Evolutionary conservation across 1,140 invertebrate genomes (phyloP).

Genomic region (Trichomalopsis sarcophagae): DNA sequence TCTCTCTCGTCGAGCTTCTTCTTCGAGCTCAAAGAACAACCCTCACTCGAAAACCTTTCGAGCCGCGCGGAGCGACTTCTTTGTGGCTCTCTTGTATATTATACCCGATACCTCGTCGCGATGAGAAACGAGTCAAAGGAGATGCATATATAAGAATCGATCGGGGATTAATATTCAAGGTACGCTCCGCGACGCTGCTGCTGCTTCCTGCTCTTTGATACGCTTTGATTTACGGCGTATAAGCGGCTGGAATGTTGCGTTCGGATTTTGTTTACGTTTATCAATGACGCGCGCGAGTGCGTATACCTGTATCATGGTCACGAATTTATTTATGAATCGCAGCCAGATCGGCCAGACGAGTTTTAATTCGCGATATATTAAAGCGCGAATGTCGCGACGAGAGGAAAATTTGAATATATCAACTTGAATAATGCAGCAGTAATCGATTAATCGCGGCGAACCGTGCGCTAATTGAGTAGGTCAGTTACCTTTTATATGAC

Average conservation of each 20-base stretch:
- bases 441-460: constrained; percentile 35
- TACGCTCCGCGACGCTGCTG: background rate
- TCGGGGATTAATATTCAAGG: constrained; percentile 47
- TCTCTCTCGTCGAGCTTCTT: background rate
- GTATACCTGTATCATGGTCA: background rate
- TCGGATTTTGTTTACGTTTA: background rate
- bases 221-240: background rate
- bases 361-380: background rate
- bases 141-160: constrained; percentile 36
- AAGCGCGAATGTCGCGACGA: background rate
- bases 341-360: background rate
- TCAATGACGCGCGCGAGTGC: background rate
- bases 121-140: constrained; percentile 12
- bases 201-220: background rate
- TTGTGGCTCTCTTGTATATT: background rate
- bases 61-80: constrained; percentile 2
- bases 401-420: constrained; percentile 32
- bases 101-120: background rate
- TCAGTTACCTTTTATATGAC: constrained; percentile 25
- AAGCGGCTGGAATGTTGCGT: too few relatives aligned
- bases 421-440: constrained; percentile 38
- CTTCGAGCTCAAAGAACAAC: background rate
- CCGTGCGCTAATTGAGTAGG: constrained; percentile 2
- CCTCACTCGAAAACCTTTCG: constrained; percentile 33
- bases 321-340: background rate